Base-by-base conservation (phyloP, 2,113 vertebrate genomes). In the Pseudorectes ferrugineus region DNA sequence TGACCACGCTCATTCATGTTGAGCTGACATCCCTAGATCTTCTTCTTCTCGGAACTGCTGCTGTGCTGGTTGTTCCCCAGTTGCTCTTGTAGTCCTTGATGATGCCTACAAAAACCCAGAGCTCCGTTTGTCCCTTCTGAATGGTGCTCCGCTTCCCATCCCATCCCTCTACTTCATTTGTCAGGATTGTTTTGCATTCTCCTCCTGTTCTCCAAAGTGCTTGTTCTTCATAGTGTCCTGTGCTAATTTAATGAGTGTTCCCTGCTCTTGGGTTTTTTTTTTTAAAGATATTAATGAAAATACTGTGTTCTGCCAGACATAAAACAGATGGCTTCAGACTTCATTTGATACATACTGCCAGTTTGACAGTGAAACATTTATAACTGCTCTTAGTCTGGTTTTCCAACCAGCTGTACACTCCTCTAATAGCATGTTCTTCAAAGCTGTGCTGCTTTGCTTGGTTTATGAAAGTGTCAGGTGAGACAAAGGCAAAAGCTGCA, bases 251-350 rank as follows among this genome's bases (percentile, higher is more conserved):
- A 83, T 97, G 94, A 94, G 75, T 38, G 75, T 93, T 96, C 91
- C 17, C 75, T 91, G 35, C 38, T 83, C 58, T 73, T 63, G 14
- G 1, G 1, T 5, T 40, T 2, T 3, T 62, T 73, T 91, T 84
- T 67, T 68, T 2, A 43, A 85, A 95, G 42, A 81, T 92, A 95
- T 93, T 96, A 95, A 92, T 94, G 92, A 97, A 95, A 97, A 95
- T 91, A 95, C 91, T 92, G 91, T 88, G 71, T 8, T 14, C 75
- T 95, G 94, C 94, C 95, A 96, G 95, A 97, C 92, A 93, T 51
- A 93, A 97, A 97, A 94, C 96, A 97, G 95, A 96, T 97, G 96
- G 95, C 79, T 96, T 93, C 91, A 97, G 92, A 95, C 94, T 95
- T 92, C 91, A 90, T 96, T 97, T 91, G 96, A 95, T 93, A 92